Conservation (phyloP, 2,797 vertebrate species). For the Rousettus madagascariensis region DNA sequence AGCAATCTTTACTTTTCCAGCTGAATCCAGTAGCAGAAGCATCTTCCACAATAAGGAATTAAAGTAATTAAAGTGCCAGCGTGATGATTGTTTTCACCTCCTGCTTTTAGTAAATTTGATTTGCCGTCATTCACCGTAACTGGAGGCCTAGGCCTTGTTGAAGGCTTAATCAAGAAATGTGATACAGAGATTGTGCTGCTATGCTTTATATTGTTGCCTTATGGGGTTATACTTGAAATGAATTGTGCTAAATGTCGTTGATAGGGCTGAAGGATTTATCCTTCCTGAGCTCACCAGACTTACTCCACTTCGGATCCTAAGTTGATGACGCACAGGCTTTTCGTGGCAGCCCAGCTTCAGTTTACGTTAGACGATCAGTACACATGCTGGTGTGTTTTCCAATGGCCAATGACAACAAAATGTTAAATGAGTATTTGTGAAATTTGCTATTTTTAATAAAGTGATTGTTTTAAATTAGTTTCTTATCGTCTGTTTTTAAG, state of each 20-base stretch:
- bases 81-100: slow-evolving; percentile 66
- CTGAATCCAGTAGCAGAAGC: slow-evolving; percentile 65
- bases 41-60: slow-evolving; percentile 65
- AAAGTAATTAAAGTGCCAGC: slow-evolving; percentile 70
- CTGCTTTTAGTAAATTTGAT: slow-evolving; percentile 70
- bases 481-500: slow-evolving; percentile 21
- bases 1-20: slow-evolving; percentile 66
- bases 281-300: slow-evolving; percentile 36
- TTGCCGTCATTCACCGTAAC: slow-evolving; percentile 34
- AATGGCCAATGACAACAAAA: slow-evolving; percentile 66
- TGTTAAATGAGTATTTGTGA: slow-evolving; percentile 75
- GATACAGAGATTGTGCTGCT: slow-evolving; percentile 60
- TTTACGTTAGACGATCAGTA: slow-evolving; percentile 78
- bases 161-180: slow-evolving; percentile 41
- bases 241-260: slow-evolving; percentile 48
- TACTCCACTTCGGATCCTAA: neutral
- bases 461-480: slow-evolving; percentile 71
- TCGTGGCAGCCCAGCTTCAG: slow-evolving; percentile 65
- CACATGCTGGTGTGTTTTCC: slow-evolving; percentile 51
- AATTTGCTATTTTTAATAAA: slow-evolving; percentile 84
- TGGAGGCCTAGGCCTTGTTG: slow-evolving; percentile 22
- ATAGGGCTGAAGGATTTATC: slow-evolving; percentile 3
- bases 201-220: slow-evolving; percentile 82
- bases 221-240: slow-evolving; percentile 74
- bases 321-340: slow-evolving; percentile 18